These are phyloP conservation scores for Campylomormyrus numenius DNA, from an alignment of 2,113 vertebrate species.

Conservation along the genomic window DNA sequence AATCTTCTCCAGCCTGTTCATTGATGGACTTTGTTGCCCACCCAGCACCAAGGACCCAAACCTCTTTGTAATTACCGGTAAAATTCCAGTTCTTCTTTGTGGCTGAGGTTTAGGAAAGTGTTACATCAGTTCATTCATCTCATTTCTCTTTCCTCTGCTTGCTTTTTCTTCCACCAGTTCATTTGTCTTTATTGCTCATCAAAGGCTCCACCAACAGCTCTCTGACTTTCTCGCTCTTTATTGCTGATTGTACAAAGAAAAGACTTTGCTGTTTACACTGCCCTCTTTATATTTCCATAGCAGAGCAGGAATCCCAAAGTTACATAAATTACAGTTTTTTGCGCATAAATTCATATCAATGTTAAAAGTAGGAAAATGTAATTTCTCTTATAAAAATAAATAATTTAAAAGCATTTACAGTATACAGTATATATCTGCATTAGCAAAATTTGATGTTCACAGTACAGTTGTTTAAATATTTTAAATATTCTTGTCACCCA, in stretches of 20 bases:
- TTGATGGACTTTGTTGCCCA: neutral
- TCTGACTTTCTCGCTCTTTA: neutral
- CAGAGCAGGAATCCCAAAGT: neutral
- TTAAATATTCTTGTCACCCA: neutral
- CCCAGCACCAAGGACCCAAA: neutral
- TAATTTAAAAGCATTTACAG: neutral
- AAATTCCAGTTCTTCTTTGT: neutral
- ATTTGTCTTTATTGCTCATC: neutral
- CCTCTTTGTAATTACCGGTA: neutral
- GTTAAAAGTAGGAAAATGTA: neutral
- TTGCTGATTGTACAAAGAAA: neutral
- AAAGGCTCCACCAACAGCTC: neutral
- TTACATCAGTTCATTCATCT: neutral
- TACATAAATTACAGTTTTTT: neutral
- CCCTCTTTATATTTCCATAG: neutral
- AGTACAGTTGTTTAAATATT: neutral
- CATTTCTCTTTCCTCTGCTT: neutral
- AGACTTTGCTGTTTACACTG: neutral
- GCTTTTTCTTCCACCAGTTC: neutral
- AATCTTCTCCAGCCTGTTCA: neutral
- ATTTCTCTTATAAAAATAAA: neutral
- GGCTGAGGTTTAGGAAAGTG: neutral
- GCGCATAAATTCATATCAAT: neutral
- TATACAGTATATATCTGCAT: neutral
- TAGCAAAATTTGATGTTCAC: neutral